Conservation (phyloP, 1,140 invertebrate genomes). For the Drosophila dunni region DNA sequence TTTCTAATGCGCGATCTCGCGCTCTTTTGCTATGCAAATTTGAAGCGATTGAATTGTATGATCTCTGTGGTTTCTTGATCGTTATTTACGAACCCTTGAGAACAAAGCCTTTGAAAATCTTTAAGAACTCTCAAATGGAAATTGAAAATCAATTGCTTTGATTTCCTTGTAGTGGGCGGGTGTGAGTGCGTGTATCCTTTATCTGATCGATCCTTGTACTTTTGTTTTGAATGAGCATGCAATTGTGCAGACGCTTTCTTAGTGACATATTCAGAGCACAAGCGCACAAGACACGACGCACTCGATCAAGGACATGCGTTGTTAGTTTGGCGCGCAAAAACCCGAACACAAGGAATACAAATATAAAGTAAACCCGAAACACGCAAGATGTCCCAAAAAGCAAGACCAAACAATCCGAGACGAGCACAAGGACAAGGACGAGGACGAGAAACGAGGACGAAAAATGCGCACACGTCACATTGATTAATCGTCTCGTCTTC, state of each 20-base stretch:
- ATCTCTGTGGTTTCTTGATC: neutral
- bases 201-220: neutral
- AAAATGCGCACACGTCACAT: conserved; percentile 67
- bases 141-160: no score
- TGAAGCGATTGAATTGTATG: conserved; percentile 1
- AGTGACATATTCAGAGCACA: conserved; percentile 14
- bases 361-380: neutral
- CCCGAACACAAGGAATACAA: neutral
- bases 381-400: conserved; percentile 47
- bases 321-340: conserved; percentile 52
- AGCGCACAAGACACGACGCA: conserved; percentile 14
- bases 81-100: no score
- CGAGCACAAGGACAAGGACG: neutral
- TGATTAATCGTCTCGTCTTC: conserved; percentile 71
- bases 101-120: no score
- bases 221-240: neutral
- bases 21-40: conserved; percentile 5
- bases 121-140: no score
- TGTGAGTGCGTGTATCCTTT: neutral
- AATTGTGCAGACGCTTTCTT: neutral
- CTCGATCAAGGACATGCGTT: conserved; percentile 22
- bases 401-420: conserved; percentile 18
- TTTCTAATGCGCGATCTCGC: no score
- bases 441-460: conserved; percentile 9
- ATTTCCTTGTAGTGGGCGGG: no score